These are phyloP conservation scores for Naso thynnoides DNA, from an alignment of 2,797 vertebrate genomes.

Conservation along the genomic window DNA sequence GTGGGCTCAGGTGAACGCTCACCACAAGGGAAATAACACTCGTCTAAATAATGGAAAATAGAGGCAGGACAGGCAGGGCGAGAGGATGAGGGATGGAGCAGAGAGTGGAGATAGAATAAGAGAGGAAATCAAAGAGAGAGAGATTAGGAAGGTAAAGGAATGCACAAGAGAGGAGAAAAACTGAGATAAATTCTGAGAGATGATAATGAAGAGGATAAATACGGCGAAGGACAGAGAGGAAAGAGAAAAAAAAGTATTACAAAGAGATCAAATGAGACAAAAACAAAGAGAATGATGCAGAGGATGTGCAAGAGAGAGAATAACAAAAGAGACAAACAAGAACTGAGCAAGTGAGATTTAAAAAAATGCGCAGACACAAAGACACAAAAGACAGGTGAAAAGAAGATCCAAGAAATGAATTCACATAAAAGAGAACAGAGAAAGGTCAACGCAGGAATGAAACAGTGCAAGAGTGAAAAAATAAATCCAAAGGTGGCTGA, in stretches of 20 bases:
- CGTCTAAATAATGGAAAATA: slow-evolving; percentile 43
- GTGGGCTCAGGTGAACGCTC: slow-evolving; percentile 45
- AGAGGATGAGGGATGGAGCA: no score
- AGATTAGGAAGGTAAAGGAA: slow-evolving; percentile 21
- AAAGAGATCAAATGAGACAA: neutral
- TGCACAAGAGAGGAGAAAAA: neutral
- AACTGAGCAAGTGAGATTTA: neutral
- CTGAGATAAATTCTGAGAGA: slow-evolving; percentile 10
- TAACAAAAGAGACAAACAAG: neutral
- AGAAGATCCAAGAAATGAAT: neutral
- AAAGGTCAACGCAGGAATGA: neutral
- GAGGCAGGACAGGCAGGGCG: slow-evolving; percentile 42
- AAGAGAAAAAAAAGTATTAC: neutral
- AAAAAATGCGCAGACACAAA: slow-evolving; percentile 1
- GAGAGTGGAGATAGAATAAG: slow-evolving; percentile 5
- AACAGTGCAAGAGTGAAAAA: neutral
- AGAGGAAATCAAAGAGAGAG: neutral
- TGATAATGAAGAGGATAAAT: neutral
- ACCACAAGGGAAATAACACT: slow-evolving; percentile 58
- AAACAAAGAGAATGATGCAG: slow-evolving; percentile 30
- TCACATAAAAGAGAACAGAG: neutral
- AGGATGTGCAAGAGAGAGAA: neutral
- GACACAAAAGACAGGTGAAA: neutral
- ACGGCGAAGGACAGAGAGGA: neutral
- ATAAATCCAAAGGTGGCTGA: neutral